These are phyloP conservation scores for Tetraneura akinire DNA, from an alignment of 1,140 invertebrate species.

Conservation along the genomic window DNA sequence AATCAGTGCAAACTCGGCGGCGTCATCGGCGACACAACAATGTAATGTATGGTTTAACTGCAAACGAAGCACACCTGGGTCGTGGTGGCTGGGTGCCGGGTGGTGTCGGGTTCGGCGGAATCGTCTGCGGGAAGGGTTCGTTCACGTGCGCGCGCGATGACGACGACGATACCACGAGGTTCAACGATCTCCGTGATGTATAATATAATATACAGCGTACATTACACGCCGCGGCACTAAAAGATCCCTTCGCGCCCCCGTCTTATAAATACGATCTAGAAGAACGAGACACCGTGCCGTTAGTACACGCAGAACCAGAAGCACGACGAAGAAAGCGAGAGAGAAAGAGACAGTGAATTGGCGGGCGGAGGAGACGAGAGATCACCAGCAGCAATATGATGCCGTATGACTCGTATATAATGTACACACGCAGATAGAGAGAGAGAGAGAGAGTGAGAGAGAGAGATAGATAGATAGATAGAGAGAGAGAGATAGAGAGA, in stretches of 20 bases:
- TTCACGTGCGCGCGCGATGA: background rate
- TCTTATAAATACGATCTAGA: background rate
- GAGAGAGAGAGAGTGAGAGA: background rate
- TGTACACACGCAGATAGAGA: background rate
- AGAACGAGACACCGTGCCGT: background rate
- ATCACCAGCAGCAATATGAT: too few species aligned
- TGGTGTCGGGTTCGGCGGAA: constrained; percentile 20
- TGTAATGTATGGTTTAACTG: background rate
- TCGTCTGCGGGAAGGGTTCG: constrained; percentile 5
- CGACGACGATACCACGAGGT: background rate
- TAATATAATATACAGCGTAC: too few species aligned
- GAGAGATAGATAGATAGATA: background rate
- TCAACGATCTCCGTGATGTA: background rate
- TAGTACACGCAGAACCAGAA: background rate
- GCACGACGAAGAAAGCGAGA: too few species aligned
- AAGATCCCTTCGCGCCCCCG: constrained; percentile 21
- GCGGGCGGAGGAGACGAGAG: too few species aligned
- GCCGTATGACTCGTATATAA: too few species aligned
- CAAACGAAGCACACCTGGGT: background rate
- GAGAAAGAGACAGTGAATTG: too few species aligned
- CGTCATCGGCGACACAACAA: background rate
- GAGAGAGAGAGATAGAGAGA: background rate
- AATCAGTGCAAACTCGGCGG: too few species aligned
- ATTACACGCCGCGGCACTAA: background rate
- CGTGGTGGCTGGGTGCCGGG: background rate